Conservation (phyloP, 2,113 vertebrate genomes). For the Lathamus discolor region DNA sequence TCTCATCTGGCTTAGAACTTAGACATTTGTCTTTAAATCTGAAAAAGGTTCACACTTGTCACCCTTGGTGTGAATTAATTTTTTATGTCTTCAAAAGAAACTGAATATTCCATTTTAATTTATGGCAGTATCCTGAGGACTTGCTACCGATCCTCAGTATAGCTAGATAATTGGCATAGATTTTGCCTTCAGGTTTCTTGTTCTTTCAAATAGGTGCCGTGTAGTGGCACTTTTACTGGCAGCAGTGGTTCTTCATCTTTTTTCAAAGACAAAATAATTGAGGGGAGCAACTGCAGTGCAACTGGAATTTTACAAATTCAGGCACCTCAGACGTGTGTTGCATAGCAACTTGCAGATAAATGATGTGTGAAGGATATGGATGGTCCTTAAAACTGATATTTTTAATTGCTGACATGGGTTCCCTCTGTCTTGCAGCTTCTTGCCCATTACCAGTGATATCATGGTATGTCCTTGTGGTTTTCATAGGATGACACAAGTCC, state of each 20-base stretch:
- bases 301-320: neutral
- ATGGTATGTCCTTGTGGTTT: neutral
- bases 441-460: neutral
- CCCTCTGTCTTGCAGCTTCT: neutral
- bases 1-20: neutral
- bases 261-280: neutral
- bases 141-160: neutral
- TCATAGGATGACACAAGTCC: neutral
- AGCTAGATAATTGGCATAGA: neutral
- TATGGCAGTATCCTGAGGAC: neutral
- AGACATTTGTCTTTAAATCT: neutral
- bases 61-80: neutral
- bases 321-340: neutral
- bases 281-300: neutral
- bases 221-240: neutral
- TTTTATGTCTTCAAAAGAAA: neutral
- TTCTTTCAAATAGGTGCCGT: neutral
- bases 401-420: neutral
- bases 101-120: neutral
- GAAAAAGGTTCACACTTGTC: neutral
- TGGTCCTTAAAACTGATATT: neutral
- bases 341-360: neutral
- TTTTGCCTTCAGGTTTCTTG: neutral
- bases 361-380: neutral
- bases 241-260: neutral